Evolutionary conservation across 1,140 invertebrate genomes (phyloP).

Genomic region (Lepidurus couesii): DNA sequence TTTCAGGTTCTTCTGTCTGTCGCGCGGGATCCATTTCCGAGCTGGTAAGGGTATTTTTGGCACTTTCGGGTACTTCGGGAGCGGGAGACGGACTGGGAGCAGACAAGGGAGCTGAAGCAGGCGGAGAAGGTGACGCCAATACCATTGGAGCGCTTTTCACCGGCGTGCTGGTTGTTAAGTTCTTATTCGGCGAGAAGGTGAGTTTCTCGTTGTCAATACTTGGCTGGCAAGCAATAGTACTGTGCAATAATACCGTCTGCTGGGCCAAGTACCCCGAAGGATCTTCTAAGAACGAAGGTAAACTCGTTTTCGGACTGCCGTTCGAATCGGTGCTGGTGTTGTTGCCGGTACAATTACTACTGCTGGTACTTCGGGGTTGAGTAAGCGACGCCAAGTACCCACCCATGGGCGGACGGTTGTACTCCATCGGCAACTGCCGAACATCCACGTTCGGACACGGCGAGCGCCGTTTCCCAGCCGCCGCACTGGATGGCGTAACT

Average conservation of each 20-base stretch:
- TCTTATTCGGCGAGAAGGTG: slow-evolving; percentile 31
- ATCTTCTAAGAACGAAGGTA: slow-evolving; percentile 77
- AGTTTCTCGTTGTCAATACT: slow-evolving; percentile 44
- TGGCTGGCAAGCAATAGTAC: slow-evolving; percentile 69
- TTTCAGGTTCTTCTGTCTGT: slow-evolving; percentile 16
- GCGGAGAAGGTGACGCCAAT: slow-evolving; percentile 33
- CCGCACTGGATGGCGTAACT: slow-evolving; percentile 16
- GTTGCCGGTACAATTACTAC: slow-evolving; percentile 38
- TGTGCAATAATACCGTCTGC: slow-evolving; percentile 74
- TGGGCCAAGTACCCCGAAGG: slow-evolving; percentile 80
- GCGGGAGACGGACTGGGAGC: slow-evolving; percentile 31
- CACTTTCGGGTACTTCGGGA: slow-evolving; percentile 29
- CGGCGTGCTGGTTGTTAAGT: slow-evolving; percentile 30
- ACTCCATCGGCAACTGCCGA: slow-evolving; percentile 45
- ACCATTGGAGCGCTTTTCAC: slow-evolving; percentile 34
- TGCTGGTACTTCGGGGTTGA: slow-evolving; percentile 30
- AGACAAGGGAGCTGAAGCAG: slow-evolving; percentile 35
- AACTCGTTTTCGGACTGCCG: slow-evolving; percentile 36
- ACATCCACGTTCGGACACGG: slow-evolving; percentile 55
- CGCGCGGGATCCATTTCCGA: slow-evolving; percentile 30
- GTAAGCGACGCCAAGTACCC: slow-evolving; percentile 33
- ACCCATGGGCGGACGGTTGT: slow-evolving; percentile 43
- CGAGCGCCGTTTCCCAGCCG: slow-evolving; percentile 40
- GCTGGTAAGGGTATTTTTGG: slow-evolving; percentile 29
- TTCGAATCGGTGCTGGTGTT: slow-evolving; percentile 40